Conservation (phyloP, 2,888 invertebrate genomes). For the Nowickia ferox region DNA sequence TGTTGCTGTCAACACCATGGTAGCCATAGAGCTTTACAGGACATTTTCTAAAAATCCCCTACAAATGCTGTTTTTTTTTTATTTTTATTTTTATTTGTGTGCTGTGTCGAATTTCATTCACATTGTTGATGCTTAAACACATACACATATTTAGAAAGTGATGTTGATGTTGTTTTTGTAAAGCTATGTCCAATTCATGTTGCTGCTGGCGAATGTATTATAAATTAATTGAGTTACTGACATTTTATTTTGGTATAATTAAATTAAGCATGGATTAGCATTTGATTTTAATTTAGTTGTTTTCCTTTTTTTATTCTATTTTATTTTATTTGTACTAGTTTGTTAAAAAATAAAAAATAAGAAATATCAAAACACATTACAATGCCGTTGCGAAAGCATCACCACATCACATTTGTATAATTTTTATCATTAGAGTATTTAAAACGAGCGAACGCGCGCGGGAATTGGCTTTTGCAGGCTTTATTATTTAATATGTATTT, state of each 20-base stretch:
- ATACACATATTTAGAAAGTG: conserved; percentile 22
- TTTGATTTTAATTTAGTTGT: conserved; percentile 81
- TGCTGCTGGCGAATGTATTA: conserved; percentile 75
- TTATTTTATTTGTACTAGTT: conserved; percentile 30
- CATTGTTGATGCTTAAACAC: conserved; percentile 36
- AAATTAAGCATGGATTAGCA: conserved; percentile 82
- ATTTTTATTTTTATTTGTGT: background rate
- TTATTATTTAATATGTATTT: conserved; percentile 8
- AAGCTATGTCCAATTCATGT: conserved; percentile 33
- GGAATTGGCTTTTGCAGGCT: conserved; percentile 31
- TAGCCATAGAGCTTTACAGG: conserved; percentile 60
- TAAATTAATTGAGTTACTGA: conserved; percentile 83
- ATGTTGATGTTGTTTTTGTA: conserved; percentile 44
- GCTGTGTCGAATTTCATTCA: conserved; percentile 12
- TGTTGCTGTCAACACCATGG: conserved; percentile 70
- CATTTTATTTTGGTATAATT: conserved; percentile 82
- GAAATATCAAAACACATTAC: background rate
- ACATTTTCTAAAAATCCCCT: conserved; percentile 62
- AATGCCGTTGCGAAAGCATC: conserved; percentile 7
- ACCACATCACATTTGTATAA: conserved; percentile 45
- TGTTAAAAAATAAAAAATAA: background rate
- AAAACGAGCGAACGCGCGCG: conserved; percentile 7
- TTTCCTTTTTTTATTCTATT: conserved; percentile 37
- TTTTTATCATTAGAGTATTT: conserved; percentile 40
- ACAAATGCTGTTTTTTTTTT: conserved; percentile 53